Base-by-base conservation (phyloP, 2,888 invertebrate species). In the Achlya flavicornis region DNA sequence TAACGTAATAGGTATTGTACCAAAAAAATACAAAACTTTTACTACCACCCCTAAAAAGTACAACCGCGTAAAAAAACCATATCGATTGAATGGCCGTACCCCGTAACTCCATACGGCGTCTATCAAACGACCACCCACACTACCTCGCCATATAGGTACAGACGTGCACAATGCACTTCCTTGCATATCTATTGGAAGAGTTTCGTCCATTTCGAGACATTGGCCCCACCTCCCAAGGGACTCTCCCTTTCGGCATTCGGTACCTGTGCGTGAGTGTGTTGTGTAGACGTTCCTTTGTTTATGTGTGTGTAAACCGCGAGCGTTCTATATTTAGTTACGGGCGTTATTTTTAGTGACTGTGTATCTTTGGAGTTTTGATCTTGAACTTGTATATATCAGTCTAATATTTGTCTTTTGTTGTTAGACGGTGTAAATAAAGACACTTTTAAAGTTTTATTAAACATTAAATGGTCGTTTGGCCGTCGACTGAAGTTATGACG, bases 211-310 rank as follows among this genome's bases (percentile, higher is more conserved):
- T 90, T 90, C 83, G 87, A 90, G 91, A 90, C 91, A 85, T 85
- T 91, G 87, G 91, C 93, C 84, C 94, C 92, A 84, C 93, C 93
- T 93, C 92, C 93, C 93, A 64, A 69, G 93, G 91, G 94, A 94
- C 93, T 93, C 90, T 93, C 93, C 91, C 92, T 93, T 90, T 93
- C 90, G 75, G 73, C 73, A 90, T 93, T 89, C 74, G 72, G 73
- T 73, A 72, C 66, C 64, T 79, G 73, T 67, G 64, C 72, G 70
- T 58, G 79, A 86, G 83, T 79, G 38, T 8, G 86, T 7, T 78
- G 78, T 76, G 74, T 53, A 71, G n/a, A n/a, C n/a, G n/a, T n/a
- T n/a, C n/a, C 19, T 76, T 72, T 63, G 72, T 72, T 74, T 67
- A 70, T 74, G 75, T 85, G 80, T 85, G 85, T 81, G 77, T 77